Percentiles rank a stretch among this genome's conserved stretches.
phyloP scores from a whole-genome alignment of 1,140 invertebrate species.

The Drosophila leontia region DNA sequence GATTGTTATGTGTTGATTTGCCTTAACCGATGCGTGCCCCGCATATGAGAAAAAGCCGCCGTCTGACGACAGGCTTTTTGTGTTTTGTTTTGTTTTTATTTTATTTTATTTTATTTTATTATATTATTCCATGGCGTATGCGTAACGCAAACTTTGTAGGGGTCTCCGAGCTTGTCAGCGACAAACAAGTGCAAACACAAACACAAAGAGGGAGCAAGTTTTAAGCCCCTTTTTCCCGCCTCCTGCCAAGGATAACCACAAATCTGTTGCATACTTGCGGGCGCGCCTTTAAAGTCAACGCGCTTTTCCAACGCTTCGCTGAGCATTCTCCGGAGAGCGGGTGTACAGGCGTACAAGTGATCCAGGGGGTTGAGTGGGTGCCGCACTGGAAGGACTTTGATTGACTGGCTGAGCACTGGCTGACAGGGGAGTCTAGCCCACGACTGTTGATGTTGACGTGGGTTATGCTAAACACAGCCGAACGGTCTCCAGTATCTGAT shows the following conservation, averaged over 20 bases:
- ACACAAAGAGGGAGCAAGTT: constrained; percentile 49
- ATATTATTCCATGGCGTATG: constrained; percentile 52
- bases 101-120: constrained; percentile 51
- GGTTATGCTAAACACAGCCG: constrained; percentile 36
- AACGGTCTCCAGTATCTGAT: constrained; percentile 16
- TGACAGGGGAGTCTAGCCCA: constrained; percentile 45
- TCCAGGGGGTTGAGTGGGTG: not conserved
- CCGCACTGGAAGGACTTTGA: constrained; percentile 44
- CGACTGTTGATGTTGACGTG: constrained; percentile 34
- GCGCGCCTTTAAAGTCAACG: constrained; percentile 72
- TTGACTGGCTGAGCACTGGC: constrained; percentile 65
- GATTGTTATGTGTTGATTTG: constrained; percentile 84
- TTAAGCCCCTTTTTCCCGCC: constrained; percentile 28
- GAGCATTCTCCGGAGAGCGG: constrained; percentile 14
- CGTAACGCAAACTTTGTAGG: constrained; percentile 57
- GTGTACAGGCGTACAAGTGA: not conserved
- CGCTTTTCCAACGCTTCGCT: constrained; percentile 44
- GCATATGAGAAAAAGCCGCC: constrained; percentile 72
- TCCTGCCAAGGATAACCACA: constrained; percentile 45
- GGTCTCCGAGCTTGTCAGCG: constrained; percentile 63
- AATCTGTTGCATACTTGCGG: constrained; percentile 81
- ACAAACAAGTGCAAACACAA: constrained; percentile 49
- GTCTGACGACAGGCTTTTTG: constrained; percentile 27
- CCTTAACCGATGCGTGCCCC: constrained; percentile 80
- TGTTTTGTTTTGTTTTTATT: constrained; percentile 32